Evolutionary conservation across 1,140 invertebrate genomes (phyloP).

Genomic region (Manduca sexta): DNA sequence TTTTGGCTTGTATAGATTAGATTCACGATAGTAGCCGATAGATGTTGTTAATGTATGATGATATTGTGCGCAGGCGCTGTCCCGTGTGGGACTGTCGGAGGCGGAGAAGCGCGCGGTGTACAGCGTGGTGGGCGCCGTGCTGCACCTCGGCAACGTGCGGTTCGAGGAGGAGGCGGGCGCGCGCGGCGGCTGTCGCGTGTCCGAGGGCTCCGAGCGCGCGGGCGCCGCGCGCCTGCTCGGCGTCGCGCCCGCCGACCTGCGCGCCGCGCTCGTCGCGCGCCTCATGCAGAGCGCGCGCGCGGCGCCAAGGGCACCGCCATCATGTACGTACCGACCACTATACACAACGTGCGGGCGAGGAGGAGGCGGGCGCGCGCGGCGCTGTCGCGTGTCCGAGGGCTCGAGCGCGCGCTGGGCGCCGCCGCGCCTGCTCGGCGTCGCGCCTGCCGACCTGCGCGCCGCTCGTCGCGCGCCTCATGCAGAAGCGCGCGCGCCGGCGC

Average conservation of each 20-base stretch:
- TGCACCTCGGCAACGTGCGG: slow-evolving; percentile 93
- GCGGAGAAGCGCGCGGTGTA: slow-evolving; percentile 86
- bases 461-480: too few species aligned
- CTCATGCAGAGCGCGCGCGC: slow-evolving; percentile 97
- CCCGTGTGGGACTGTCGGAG: slow-evolving; percentile 84
- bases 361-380: too few species aligned
- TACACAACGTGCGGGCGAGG: too few species aligned
- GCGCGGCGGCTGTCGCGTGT: slow-evolving; percentile 84
- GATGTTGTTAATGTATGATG: too few species aligned
- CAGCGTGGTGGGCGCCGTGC: slow-evolving; percentile 89
- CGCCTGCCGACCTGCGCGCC: too few species aligned
- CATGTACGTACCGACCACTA: slow-evolving; percentile 90
- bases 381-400: too few species aligned
- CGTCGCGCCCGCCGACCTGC: slow-evolving; percentile 88
- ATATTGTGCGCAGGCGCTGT: slow-evolving; percentile 75
- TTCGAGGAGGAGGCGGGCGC: slow-evolving; percentile 96
- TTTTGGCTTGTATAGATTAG: too few species aligned
- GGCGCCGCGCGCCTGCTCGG: slow-evolving; percentile 85
- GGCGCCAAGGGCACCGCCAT: slow-evolving; percentile 97
- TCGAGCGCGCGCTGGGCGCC: too few species aligned
- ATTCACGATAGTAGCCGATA: too few species aligned
- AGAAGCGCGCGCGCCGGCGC: too few species aligned
- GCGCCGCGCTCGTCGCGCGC: slow-evolving; percentile 88
- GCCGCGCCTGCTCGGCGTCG: too few species aligned
- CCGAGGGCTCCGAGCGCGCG: slow-evolving; percentile 76